Conservation (phyloP, 1,140 invertebrate species). For the Lineus longissimus region DNA sequence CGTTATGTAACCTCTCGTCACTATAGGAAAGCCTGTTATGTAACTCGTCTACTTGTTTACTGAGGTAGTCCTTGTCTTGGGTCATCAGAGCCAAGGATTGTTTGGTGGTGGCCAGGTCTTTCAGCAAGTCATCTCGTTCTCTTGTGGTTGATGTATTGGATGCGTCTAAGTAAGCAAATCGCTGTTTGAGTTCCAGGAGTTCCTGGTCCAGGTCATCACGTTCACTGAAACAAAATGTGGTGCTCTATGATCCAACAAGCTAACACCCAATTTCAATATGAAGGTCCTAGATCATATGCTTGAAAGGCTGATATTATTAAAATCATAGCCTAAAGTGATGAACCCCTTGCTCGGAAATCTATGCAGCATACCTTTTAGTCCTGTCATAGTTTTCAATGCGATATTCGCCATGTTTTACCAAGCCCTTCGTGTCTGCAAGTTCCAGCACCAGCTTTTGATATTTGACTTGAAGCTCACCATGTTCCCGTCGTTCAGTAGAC, state of each 20-base stretch:
- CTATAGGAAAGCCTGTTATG: constrained; percentile 34
- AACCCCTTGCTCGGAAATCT: background rate
- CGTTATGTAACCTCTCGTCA: constrained; percentile 46
- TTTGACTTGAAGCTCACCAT: constrained; percentile 42
- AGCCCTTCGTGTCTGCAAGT: constrained; percentile 36
- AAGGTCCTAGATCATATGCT: background rate
- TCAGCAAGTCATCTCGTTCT: constrained; percentile 46
- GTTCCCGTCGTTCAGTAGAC: constrained; percentile 36
- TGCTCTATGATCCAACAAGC: background rate
- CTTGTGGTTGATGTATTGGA: constrained; percentile 36
- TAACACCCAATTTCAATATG: too few relatives aligned
- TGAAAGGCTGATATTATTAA: too few relatives aligned
- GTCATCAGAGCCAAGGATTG: constrained; percentile 46
- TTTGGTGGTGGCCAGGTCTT: constrained; percentile 43
- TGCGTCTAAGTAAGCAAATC: constrained; percentile 37
- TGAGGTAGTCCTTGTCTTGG: constrained; percentile 55
- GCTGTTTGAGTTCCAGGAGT: constrained; percentile 34
- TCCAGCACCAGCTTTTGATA: constrained; percentile 41
- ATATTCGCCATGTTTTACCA: constrained; percentile 44
- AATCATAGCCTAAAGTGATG: too few relatives aligned
- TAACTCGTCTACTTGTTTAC: constrained; percentile 43
- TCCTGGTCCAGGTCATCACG: constrained; percentile 46
- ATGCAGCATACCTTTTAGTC: constrained; percentile 40
- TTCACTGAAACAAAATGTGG: constrained; percentile 35
- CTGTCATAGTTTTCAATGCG: constrained; percentile 51